Percentiles rank a stretch among this genome's conserved stretches.
Evolutionary conservation across 1,140 invertebrate genomes (phyloP).

Genomic region (Aradophagus sp.): DNA sequence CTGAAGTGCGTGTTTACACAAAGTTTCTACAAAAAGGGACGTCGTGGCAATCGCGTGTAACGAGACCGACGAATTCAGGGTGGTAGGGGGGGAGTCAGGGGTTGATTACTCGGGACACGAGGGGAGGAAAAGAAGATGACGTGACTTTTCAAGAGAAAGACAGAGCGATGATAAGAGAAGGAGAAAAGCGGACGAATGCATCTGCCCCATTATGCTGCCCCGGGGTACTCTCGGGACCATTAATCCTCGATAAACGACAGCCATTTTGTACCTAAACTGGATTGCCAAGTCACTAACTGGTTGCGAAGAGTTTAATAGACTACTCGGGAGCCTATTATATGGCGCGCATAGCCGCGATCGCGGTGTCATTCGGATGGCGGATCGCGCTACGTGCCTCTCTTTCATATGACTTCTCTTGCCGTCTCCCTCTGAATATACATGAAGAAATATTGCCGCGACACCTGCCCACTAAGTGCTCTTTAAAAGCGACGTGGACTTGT

Average conservation of each 20-base stretch:
- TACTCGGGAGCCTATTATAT: slow-evolving; percentile 71
- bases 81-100: slow-evolving; percentile 14
- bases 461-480: slow-evolving; percentile 50
- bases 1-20: too few species aligned
- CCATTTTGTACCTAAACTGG: slow-evolving; percentile 77
- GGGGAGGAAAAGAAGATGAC: slow-evolving; percentile 2
- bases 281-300: slow-evolving; percentile 75
- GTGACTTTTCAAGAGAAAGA: too few species aligned
- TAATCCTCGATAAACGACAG: slow-evolving; percentile 76
- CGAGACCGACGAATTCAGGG: too few species aligned
- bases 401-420: too few species aligned
- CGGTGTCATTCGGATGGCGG: slow-evolving; percentile 56
- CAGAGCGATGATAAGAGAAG: neutral
- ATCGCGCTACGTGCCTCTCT: slow-evolving; percentile 17
- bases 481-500: slow-evolving; percentile 43
- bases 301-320: slow-evolving; percentile 74
- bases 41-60: too few species aligned
- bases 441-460: slow-evolving; percentile 46
- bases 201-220: slow-evolving; percentile 74
- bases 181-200: slow-evolving; percentile 62
- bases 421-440: slow-evolving; percentile 25
- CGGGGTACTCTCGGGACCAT: slow-evolving; percentile 70
- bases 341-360: slow-evolving; percentile 57
- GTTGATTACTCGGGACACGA: too few species aligned
- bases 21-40: too few species aligned